These are phyloP conservation scores for Edolisoma coerulescens DNA, from an alignment of 2,113 vertebrate genomes.

Conservation along the genomic window DNA sequence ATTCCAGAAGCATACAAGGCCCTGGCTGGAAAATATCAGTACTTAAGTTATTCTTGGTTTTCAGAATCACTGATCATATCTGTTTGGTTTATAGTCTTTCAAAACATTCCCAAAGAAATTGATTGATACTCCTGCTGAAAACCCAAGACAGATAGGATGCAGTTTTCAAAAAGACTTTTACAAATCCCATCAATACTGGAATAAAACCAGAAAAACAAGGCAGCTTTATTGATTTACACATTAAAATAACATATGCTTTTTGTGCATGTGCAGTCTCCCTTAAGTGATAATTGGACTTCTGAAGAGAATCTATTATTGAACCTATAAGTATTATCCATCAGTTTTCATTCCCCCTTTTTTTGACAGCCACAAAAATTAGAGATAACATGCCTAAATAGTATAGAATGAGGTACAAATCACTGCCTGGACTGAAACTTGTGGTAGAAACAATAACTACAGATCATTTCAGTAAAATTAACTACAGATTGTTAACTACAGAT, in stretches of 20 bases:
- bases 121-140: neutral
- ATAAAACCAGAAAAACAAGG: slow-evolving; percentile 52
- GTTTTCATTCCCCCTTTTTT: neutral
- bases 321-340: slow-evolving; percentile 34
- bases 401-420: slow-evolving; percentile 71
- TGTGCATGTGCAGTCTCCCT: slow-evolving; percentile 57
- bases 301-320: slow-evolving; percentile 69
- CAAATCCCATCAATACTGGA: slow-evolving; percentile 61
- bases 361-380: slow-evolving; percentile 60
- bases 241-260: slow-evolving; percentile 69
- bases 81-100: neutral
- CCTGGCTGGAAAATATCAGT: neutral
- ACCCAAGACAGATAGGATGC: slow-evolving; percentile 11
- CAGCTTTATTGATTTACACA: slow-evolving; percentile 73
- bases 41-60: neutral
- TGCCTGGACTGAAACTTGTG: neutral
- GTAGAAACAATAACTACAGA: neutral
- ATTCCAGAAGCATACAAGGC: neutral
- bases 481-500: neutral
- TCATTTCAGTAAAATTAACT: too few species aligned
- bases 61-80: neutral
- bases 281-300: slow-evolving; percentile 65
- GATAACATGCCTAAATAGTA: slow-evolving; percentile 60
- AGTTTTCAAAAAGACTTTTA: slow-evolving; percentile 55
- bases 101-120: slow-evolving; percentile 19